These are phyloP conservation scores for Melinopterus prodromus DNA, from an alignment of 2,888 invertebrate genomes.

Conservation along the genomic window DNA sequence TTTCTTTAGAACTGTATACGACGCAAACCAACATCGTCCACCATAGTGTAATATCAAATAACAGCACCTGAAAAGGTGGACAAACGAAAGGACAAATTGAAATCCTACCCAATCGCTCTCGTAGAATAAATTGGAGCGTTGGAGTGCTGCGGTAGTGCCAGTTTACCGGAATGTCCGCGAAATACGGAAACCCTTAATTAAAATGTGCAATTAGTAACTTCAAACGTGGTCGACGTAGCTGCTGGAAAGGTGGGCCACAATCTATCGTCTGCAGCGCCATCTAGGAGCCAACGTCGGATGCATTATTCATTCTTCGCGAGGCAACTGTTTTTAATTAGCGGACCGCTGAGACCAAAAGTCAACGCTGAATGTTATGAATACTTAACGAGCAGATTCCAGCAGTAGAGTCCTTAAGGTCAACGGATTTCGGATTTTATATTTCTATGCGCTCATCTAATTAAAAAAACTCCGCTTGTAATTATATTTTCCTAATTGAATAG, in stretches of 20 bases:
- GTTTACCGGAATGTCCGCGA: background rate
- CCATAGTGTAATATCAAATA: background rate
- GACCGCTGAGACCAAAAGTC: background rate
- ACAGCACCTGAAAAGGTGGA: background rate
- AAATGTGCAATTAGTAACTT: background rate
- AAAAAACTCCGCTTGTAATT: background rate
- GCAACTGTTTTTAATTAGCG: background rate
- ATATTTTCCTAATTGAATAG: no score
- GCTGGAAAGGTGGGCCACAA: background rate
- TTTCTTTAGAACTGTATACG: no score
- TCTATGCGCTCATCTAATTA: background rate
- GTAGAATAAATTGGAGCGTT: background rate
- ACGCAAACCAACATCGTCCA: background rate
- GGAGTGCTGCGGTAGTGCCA: background rate
- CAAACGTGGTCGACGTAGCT: background rate
- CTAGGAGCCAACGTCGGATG: background rate
- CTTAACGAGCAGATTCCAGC: background rate
- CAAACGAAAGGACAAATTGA: background rate
- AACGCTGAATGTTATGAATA: background rate
- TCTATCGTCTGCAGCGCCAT: background rate
- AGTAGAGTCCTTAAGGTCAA: background rate
- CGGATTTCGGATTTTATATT: background rate
- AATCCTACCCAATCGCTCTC: background rate
- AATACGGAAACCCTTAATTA: slow-evolving; percentile 4
- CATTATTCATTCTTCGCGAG: background rate